Conservation (phyloP, 2,113 vertebrate genomes). For the Corvus moneduloides region DNA sequence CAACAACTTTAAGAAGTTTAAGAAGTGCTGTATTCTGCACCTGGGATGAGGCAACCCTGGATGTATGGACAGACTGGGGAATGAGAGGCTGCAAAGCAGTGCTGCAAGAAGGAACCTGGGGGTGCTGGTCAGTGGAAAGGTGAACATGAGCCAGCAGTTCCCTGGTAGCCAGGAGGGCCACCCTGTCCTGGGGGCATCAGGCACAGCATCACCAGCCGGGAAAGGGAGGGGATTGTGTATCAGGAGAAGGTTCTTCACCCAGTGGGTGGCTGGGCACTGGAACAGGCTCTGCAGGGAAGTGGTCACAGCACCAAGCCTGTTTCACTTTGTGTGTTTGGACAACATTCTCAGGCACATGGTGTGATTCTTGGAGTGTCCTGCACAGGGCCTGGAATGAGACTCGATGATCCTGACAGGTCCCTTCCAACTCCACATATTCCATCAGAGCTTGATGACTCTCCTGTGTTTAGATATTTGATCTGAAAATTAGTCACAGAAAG, state of each 20-base stretch:
- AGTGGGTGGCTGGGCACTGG: not conserved
- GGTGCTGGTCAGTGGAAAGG: rapidly evolving
- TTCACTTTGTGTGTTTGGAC: not conserved
- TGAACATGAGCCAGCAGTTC: not conserved
- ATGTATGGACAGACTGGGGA: rapidly evolving
- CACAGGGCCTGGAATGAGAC: not conserved
- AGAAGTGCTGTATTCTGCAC: not conserved
- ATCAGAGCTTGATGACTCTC: not conserved
- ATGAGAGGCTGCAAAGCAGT: rapidly evolving
- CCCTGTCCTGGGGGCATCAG: not conserved
- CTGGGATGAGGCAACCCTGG: not conserved
- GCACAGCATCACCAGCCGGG: rapidly evolving
- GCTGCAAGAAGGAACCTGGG: rapidly evolving
- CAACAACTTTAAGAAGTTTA: not conserved
- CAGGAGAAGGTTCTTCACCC: not conserved
- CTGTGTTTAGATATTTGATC: not conserved
- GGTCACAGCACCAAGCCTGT: not conserved
- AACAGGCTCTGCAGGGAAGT: not conserved
- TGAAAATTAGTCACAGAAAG: slow-evolving; percentile 49
- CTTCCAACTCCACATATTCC: not conserved
- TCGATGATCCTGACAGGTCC: not conserved
- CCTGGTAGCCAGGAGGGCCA: not conserved
- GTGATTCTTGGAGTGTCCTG: not conserved
- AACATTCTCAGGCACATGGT: not conserved
- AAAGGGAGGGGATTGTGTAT: not conserved